Evolutionary conservation across 2,888 invertebrate species (phyloP).

Genomic region (Tromatobia lineatoria): DNA sequence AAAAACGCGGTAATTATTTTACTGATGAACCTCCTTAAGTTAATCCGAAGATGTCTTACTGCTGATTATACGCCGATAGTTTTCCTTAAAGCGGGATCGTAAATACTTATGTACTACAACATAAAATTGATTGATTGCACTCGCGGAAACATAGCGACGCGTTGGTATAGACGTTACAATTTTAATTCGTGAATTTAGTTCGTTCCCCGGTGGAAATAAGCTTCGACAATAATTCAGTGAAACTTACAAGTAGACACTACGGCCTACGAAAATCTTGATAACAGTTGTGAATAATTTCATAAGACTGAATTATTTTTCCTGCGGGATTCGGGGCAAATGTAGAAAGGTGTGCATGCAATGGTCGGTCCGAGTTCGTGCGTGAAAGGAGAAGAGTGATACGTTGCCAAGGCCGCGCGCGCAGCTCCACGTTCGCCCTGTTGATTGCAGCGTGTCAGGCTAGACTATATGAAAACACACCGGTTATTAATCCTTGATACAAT

Average conservation of each 20-base stretch:
- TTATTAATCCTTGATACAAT: constrained; percentile 42
- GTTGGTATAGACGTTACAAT: no score
- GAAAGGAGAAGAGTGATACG: constrained; percentile 32
- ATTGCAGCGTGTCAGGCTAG: background rate
- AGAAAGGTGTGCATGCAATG: background rate
- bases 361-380: background rate
- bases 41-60: no score
- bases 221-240: background rate
- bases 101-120: no score
- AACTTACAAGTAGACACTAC: background rate
- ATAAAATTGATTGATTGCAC: no score
- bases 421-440: background rate
- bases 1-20: no score
- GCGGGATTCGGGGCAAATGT: background rate
- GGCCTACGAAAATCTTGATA: background rate
- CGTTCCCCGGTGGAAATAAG: constrained; percentile 1
- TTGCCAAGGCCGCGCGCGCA: constrained; percentile 29
- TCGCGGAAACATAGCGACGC: no score
- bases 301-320: background rate
- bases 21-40: no score
- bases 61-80: no score
- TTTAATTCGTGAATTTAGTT: constrained; percentile 56
- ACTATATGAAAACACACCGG: constrained; percentile 10
- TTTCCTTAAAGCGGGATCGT: no score
- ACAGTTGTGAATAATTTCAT: background rate